Evolutionary conservation across 2,113 vertebrate species (phyloP).

Genomic region (Protobothrops flavoviridis): DNA sequence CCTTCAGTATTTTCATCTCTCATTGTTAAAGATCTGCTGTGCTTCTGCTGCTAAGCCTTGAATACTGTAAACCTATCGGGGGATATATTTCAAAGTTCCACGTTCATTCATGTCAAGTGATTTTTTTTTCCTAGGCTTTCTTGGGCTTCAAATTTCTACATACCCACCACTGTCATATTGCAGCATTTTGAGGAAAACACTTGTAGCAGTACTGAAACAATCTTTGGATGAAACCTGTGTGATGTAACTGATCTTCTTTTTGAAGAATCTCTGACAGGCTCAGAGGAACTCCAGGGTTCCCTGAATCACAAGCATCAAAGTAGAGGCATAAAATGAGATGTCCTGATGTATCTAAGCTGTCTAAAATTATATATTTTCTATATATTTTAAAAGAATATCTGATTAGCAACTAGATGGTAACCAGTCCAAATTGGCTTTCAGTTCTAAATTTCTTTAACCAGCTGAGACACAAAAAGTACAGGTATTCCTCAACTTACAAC

Average conservation of each 20-base stretch:
- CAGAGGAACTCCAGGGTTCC: constrained; percentile 10
- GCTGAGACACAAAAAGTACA: not conserved
- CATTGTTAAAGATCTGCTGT: not conserved
- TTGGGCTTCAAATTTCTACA: not conserved
- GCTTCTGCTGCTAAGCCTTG: no score
- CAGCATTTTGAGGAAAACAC: not conserved
- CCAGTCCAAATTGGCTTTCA: not conserved
- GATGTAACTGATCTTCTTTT: not conserved
- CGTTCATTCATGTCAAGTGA: not conserved
- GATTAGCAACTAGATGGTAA: not conserved
- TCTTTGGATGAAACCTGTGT: not conserved
- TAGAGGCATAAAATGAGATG: not conserved
- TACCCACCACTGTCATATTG: not conserved
- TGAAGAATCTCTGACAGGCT: constrained; percentile 1
- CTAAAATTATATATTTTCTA: not conserved
- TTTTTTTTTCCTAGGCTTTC: not conserved
- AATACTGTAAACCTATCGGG: no score
- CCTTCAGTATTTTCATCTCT: not conserved
- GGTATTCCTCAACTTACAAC: no score
- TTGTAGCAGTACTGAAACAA: not conserved
- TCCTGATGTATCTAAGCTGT: not conserved
- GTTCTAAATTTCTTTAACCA: not conserved
- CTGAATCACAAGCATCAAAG: constrained; percentile 4
- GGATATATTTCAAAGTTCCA: not conserved
- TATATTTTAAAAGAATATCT: not conserved